phyloP scores from a whole-genome alignment of 1,140 invertebrate species.

The Formica selysi region DNA sequence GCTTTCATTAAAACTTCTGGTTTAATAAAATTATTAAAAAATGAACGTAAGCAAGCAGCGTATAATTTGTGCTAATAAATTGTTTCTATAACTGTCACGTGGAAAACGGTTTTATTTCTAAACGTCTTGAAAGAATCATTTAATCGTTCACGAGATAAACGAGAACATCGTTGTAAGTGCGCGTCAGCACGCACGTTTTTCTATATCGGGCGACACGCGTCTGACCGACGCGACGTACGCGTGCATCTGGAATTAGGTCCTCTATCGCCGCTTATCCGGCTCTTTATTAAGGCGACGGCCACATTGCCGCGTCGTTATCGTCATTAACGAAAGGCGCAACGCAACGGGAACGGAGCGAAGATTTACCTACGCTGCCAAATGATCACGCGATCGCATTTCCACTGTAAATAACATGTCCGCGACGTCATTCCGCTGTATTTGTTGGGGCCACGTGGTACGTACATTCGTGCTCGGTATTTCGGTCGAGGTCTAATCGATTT shows the following conservation, averaged over 20 bases:
- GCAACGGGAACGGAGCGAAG: slow-evolving; percentile 12
- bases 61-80: not conserved
- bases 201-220: slow-evolving; percentile 9
- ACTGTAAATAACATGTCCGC: slow-evolving; percentile 49
- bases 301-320: slow-evolving; percentile 45
- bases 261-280: slow-evolving; percentile 63
- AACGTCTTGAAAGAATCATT: not conserved
- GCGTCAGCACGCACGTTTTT: slow-evolving; percentile 27
- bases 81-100: not conserved
- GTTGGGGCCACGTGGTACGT: slow-evolving; percentile 19
- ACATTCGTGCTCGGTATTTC: slow-evolving; percentile 40
- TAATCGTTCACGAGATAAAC: slow-evolving; percentile 42
- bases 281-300: slow-evolving; percentile 50
- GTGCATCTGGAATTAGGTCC: slow-evolving; percentile 32
- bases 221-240: not conserved
- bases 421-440: slow-evolving; percentile 35
- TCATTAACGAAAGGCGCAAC: slow-evolving; percentile 60
- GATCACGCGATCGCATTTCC: slow-evolving; percentile 63
- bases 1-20: not conserved
- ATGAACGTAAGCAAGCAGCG: not conserved
- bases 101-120: not conserved
- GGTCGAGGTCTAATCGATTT: slow-evolving; percentile 58
- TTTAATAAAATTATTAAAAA: not conserved
- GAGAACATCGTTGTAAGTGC: slow-evolving; percentile 26
- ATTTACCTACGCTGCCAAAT: slow-evolving; percentile 46